Conservation (phyloP, 2,888 invertebrate genomes). For the Eudasyphora cyanicolor region DNA sequence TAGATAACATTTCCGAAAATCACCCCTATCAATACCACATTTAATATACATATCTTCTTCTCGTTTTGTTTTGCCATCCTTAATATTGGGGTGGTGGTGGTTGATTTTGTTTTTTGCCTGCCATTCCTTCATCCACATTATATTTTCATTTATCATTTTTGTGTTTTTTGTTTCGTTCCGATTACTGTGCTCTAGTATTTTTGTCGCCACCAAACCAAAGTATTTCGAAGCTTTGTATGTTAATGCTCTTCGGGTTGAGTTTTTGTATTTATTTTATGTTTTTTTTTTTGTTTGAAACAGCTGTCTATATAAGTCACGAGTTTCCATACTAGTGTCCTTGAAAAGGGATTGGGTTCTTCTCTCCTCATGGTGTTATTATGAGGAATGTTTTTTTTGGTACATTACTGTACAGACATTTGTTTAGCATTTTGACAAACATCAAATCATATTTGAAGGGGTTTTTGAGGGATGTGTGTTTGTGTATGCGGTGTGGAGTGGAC, state of each 20-base stretch:
- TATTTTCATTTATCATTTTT: background rate
- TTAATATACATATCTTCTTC: background rate
- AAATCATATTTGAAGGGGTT: no score
- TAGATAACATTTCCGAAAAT: no score
- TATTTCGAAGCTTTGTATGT: background rate
- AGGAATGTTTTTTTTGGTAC: background rate
- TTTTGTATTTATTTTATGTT: background rate
- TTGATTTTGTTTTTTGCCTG: background rate
- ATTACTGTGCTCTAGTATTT: background rate
- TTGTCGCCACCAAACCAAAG: background rate
- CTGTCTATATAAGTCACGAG: conserved; percentile 1
- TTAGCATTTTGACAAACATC: no score
- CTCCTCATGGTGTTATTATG: background rate
- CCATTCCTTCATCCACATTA: background rate
- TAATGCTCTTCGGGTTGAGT: background rate
- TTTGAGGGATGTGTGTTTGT: no score
- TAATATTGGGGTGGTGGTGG: conserved; percentile 7
- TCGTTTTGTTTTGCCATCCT: background rate
- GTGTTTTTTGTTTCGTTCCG: background rate
- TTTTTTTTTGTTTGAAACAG: background rate
- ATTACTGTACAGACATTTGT: background rate
- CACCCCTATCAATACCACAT: background rate
- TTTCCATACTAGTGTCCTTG: conserved; percentile 4
- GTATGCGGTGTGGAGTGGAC: no score
- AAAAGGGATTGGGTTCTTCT: background rate